Base-by-base conservation (phyloP, 2,797 vertebrate genomes). In the Phoebastria nigripes region DNA sequence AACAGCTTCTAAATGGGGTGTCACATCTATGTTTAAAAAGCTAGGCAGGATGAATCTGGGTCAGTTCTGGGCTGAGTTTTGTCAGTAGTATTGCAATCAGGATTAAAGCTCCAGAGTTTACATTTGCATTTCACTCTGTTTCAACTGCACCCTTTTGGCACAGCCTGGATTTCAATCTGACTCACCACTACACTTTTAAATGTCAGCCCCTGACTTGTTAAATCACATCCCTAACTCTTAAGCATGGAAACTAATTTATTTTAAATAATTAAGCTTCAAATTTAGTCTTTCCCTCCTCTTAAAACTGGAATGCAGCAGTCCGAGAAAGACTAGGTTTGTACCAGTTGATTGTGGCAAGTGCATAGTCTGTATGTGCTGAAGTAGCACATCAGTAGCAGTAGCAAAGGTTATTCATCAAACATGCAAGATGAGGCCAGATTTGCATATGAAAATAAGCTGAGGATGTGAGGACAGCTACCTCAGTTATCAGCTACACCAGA, bases 111-210 rank as follows among this genome's bases (percentile, higher is more conserved):
- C 69, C 16, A 29, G 54, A 72, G 69, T 91, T 92, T 94, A 88
- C 72, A 74, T 93, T 96, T 81, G 47, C 69, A 65, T 89, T 94
- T 94, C 33, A 44, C 69, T 96, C 59, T 90, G 19, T 92, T 79
- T 95, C 86, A 91, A 70, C 74, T 72, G 93, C 91, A 95, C 78
- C 87, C 81, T 95, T 93, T 96, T 94, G 78, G 83, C 76, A 71
- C 54, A 95, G 65, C 52, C 80, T 87, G 74, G 46, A 89, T 91
- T 87, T 84, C 65, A 87, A n/a, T 91, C 87, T 97, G 94, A 95
- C 87, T 97, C 94, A 96, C 80, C 72, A 67, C 61, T 95, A 87
- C 65, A 78, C 59, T 96, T 94, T 67, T 82, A 95, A 97, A 96
- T 96, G 91, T 97, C 95, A 96, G 46, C 77, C 81, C 44, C 24